These are phyloP conservation scores for Rhynchotus rufescens DNA, from an alignment of 2,797 vertebrate genomes.

Conservation along the genomic window DNA sequence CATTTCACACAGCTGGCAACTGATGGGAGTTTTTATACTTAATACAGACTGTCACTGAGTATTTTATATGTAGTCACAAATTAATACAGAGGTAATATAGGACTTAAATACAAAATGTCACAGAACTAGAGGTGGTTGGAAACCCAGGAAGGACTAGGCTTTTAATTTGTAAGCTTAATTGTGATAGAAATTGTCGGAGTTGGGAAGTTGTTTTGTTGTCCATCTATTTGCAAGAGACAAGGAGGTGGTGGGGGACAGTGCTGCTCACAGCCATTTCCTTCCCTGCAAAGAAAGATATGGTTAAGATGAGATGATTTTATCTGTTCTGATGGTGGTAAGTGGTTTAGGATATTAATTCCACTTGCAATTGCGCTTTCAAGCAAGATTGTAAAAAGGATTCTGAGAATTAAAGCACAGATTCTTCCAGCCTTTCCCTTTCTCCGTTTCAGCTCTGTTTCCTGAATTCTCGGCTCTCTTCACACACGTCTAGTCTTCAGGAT, in stretches of 20 bases:
- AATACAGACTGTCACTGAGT: background rate
- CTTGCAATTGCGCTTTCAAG: background rate
- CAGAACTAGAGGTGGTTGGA: background rate
- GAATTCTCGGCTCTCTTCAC: background rate
- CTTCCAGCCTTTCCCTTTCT: background rate
- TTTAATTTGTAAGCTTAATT: background rate
- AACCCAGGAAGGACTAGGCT: background rate
- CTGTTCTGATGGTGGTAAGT: background rate
- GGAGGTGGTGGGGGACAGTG: background rate
- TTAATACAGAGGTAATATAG: background rate
- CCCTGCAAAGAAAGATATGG: background rate
- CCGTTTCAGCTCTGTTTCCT: background rate
- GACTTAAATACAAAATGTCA: background rate
- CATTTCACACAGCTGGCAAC: background rate
- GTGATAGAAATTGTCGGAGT: background rate
- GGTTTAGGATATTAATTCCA: slow-evolving; percentile 3
- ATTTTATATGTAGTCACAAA: background rate
- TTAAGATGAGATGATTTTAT: background rate
- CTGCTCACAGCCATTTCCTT: background rate
- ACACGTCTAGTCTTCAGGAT: background rate
- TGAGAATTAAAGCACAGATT: background rate
- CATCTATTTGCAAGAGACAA: background rate
- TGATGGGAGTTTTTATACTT: background rate
- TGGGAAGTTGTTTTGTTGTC: background rate
- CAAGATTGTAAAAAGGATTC: background rate